Conservation (phyloP, 2,797 vertebrate species). For the Takifugu ocellatus region DNA sequence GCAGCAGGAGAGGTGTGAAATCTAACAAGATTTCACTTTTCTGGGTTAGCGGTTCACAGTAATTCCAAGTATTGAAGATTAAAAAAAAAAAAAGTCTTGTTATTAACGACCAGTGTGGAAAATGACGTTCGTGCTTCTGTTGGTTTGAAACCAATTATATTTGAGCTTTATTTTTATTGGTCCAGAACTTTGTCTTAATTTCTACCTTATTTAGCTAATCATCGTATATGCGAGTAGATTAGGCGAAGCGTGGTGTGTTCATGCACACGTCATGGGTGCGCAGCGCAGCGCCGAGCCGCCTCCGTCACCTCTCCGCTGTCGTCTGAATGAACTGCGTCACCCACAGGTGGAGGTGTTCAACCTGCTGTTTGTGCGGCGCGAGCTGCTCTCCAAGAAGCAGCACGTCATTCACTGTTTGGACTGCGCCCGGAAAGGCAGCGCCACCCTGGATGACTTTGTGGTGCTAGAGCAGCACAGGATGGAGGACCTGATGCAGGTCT, state of each 20-base stretch:
- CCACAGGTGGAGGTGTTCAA: constrained; percentile 95
- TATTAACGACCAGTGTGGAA: not conserved
- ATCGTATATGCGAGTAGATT: too few species aligned
- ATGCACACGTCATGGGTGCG: too few species aligned
- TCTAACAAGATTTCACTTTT: constrained; percentile 29
- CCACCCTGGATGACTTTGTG: constrained; percentile 92
- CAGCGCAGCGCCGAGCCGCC: too few species aligned
- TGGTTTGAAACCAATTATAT: too few species aligned
- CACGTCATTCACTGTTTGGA: constrained; percentile 96
- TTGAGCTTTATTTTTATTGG: too few species aligned
- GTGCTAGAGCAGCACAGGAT: constrained; percentile 98
- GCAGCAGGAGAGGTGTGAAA: constrained; percentile 20
- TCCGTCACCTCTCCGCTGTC: too few species aligned
- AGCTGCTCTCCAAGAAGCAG: constrained; percentile 93
- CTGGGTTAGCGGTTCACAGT: constrained; percentile 6
- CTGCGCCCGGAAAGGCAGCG: constrained; percentile 90
- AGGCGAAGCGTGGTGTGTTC: too few species aligned
- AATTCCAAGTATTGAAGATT: constrained; percentile 3
- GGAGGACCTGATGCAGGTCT: constrained; percentile 97
- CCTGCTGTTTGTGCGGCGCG: constrained; percentile 94
- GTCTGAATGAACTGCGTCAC: not conserved
- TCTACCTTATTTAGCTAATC: too few species aligned
- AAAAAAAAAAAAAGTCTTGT: constrained; percentile 3
- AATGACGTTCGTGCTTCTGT: not conserved
- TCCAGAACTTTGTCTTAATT: too few species aligned